Evolutionary conservation across 37 sponge, comb jelly and placozoan species (phyloP).

Genomic region (Theonella swinhoei): DNA sequence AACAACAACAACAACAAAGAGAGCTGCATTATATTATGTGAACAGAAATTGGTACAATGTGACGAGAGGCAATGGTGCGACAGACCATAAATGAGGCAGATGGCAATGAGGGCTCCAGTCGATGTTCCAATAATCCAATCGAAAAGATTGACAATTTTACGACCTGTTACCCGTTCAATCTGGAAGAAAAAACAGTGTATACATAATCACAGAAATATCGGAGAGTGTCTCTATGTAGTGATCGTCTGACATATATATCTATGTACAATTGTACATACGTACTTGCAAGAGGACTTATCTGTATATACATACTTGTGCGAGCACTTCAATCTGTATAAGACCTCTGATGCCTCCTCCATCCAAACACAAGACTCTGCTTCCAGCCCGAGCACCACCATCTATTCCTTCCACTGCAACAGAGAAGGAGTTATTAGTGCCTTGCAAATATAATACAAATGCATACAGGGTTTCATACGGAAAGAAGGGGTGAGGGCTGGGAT

Average conservation of each 20-base stretch:
- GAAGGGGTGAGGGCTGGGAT: too few species aligned
- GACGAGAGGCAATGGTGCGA: too few species aligned
- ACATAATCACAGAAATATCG: too few species aligned
- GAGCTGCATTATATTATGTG: neutral
- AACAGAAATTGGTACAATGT: too few species aligned
- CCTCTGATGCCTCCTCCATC: neutral
- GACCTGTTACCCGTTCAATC: constrained; percentile 24
- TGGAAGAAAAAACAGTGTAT: constrained; percentile 7
- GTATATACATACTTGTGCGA: neutral
- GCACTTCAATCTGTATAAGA: neutral
- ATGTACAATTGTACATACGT: too few species aligned
- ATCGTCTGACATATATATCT: too few species aligned
- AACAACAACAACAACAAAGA: neutral
- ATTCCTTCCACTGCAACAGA: neutral
- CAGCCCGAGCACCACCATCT: neutral
- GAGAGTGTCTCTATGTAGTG: too few species aligned
- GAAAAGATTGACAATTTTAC: constrained; percentile 42
- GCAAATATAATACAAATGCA: too few species aligned
- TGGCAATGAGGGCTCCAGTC: constrained; percentile 23
- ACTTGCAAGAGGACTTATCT: too few species aligned
- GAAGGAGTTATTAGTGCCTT: neutral
- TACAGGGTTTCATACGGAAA: too few species aligned
- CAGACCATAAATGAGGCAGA: constrained; percentile 44
- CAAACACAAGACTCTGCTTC: neutral
- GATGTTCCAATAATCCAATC: constrained; percentile 52